Evolutionary conservation across 2,797 vertebrate genomes (phyloP).

Genomic region (Gymnothorax reevesii): DNA sequence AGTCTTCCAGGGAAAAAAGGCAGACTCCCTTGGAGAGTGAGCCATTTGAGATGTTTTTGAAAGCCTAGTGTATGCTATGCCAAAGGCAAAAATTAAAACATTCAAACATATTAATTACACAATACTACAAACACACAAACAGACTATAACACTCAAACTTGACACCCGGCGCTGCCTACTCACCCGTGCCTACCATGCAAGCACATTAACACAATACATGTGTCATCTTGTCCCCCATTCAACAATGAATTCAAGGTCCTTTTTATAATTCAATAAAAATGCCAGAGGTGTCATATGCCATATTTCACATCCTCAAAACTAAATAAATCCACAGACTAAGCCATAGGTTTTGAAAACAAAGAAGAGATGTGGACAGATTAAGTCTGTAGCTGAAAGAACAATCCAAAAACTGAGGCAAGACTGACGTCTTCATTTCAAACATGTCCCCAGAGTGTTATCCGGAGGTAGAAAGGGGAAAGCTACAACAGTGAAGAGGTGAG

Average conservation of each 20-base stretch:
- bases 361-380: not conserved
- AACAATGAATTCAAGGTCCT: not conserved
- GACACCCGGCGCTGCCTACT: not conserved
- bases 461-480: not conserved
- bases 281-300: not conserved
- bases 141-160: not conserved
- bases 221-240: not conserved
- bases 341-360: not conserved
- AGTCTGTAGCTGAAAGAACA: not conserved
- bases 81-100: not conserved
- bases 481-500: not conserved
- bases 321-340: not conserved
- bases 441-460: not conserved
- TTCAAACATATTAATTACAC: not conserved
- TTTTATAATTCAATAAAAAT: not conserved
- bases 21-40: not conserved
- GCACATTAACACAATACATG: not conserved
- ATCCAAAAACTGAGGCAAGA: not conserved
- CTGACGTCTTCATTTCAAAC: not conserved
- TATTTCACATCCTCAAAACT: not conserved
- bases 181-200: not conserved
- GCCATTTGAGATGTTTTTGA: not conserved
- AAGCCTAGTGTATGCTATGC: not conserved
- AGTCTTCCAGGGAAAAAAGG: not conserved
- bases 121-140: not conserved